Base-by-base conservation (phyloP, 2,888 invertebrate species). In the Flabesymbios commensalis region DNA sequence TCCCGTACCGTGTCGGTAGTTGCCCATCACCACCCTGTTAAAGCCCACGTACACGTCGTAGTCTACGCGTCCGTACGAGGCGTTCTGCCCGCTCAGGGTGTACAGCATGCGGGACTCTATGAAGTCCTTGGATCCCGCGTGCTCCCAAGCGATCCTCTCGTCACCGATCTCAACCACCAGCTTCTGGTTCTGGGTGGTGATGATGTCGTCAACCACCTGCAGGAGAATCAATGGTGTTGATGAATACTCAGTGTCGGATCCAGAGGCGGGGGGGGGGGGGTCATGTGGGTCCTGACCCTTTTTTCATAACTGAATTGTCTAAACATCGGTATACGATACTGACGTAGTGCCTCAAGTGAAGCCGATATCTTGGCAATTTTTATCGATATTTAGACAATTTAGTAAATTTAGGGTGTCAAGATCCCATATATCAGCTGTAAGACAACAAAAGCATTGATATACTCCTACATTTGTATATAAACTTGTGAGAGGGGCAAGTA, bases 21-120 rank as follows among this genome's bases (percentile, higher is more conserved):
- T 68, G 26, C 76, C 78, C n/a, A 73, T 75, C 14, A 80, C 78
- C 10, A 79, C 78, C 28, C 79, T 68, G 62, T 80, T 80, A 65
- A 80, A 74, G 26, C 78, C 80, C 22, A 73, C 74, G 65, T 74
- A 80, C 10, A 79, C 69, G 62, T 69, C 62, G 59, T 74, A 65
- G 45, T 78, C 78, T 32, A 67, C 59, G 10, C 67, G 61, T 14
- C 77, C 77, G 57, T 71, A 71, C n/a, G 66, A 32, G 1, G 75
- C 64, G 48, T 74, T 65, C 65, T 78, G 78, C 1, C 75, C 75
- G 41, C 65, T 71, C 10, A 79, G 65, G 0, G 76, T 75, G 65
- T 72, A 79, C 52, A 80, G 63, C 65, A 74, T 78, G 56, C 74
- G 72, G 1, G 78, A 78, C 59, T 78, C 75, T 48, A 78, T 66